Conservation (phyloP, 1,140 invertebrate genomes). For the Phymorhynchus buccinoides region DNA sequence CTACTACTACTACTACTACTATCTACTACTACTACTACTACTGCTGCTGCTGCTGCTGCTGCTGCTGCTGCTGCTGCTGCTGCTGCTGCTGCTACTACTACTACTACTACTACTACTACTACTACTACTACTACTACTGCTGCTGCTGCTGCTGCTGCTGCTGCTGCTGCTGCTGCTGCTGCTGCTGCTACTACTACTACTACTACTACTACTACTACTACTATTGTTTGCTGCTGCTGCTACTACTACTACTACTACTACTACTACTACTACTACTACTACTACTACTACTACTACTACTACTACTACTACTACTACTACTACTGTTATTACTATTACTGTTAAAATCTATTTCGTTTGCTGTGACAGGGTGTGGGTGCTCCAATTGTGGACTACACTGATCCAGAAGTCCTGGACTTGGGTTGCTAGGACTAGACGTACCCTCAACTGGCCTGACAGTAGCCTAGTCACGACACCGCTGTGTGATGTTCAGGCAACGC, state of each 20-base stretch:
- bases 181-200: constrained; percentile 5
- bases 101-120: constrained; percentile 16
- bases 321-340: constrained; percentile 3
- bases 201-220: constrained; percentile 17
- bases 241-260: background rate
- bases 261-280: constrained; percentile 16
- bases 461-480: no score
- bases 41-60: background rate
- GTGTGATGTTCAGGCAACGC: no score
- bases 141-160: background rate
- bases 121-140: constrained; percentile 8
- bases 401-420: no score
- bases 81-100: constrained; percentile 2
- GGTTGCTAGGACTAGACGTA: no score
- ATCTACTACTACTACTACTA: constrained; percentile 13
- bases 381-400: no score
- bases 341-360: no score
- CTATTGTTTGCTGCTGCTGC: no score
- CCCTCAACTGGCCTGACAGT: no score
- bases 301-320: constrained; percentile 17
- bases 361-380: background rate
- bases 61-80: no score
- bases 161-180: background rate
- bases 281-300: constrained; percentile 16
- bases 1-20: constrained; percentile 16